phyloP scores from a whole-genome alignment of 2,113 vertebrate species.

The Tachysurus vachellii region DNA sequence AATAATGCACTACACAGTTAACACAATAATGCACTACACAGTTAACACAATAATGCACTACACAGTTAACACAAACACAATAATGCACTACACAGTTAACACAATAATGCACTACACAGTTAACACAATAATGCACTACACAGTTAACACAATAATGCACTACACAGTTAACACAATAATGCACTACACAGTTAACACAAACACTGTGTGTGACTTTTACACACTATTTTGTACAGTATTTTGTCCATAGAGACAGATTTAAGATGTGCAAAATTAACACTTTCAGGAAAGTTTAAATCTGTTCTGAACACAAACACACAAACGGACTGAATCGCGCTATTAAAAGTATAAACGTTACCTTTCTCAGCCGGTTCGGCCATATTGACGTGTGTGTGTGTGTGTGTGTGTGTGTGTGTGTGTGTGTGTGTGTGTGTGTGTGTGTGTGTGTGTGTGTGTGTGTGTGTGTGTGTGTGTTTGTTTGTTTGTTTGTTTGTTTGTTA shows the following conservation, averaged over 20 bases:
- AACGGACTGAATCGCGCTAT: not conserved
- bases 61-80: too few species aligned
- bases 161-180: not conserved
- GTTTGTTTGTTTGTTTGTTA: too few species aligned
- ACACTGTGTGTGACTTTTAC: too few species aligned
- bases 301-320: too few species aligned
- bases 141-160: not conserved
- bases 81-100: too few species aligned
- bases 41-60: not conserved
- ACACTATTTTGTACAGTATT: not conserved
- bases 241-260: not conserved
- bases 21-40: not conserved
- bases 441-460: not conserved
- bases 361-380: slow-evolving; percentile 66
- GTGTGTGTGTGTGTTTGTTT: not conserved
- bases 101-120: too few species aligned
- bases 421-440: not conserved
- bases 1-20: too few species aligned
- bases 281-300: not conserved
- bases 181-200: not conserved
- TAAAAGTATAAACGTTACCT: slow-evolving; percentile 53
- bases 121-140: too few species aligned
- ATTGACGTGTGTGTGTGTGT: not conserved
- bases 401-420: not conserved
- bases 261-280: not conserved